phyloP scores from a whole-genome alignment of 2,888 invertebrate species.

The Mythimna pallens region DNA sequence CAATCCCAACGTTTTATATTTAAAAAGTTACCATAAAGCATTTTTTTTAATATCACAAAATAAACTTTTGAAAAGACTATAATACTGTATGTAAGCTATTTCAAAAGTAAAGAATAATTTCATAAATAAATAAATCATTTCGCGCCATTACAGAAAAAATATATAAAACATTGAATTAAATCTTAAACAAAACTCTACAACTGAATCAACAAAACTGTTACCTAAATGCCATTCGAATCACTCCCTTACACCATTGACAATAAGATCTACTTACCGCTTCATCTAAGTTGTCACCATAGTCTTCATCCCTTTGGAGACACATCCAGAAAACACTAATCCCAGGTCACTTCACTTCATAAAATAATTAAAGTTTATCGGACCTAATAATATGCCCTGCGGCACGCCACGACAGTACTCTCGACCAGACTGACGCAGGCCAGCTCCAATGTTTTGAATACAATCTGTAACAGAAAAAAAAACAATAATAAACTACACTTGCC shows the following conservation, averaged over 20 bases:
- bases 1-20: too few relatives aligned
- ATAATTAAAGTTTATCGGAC: slow-evolving; percentile 67
- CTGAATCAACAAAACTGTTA: not conserved
- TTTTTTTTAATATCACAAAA: too few relatives aligned
- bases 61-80: too few relatives aligned
- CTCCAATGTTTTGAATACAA: slow-evolving; percentile 88
- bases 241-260: slow-evolving; percentile 1
- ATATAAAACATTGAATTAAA: not conserved
- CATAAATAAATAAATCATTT: not conserved
- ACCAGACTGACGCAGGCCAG: slow-evolving; percentile 80
- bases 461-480: slow-evolving; percentile 89
- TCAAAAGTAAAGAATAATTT: too few relatives aligned
- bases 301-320: slow-evolving; percentile 88
- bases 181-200: not conserved
- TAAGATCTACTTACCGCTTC: slow-evolving; percentile 81
- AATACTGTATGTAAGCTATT: too few relatives aligned
- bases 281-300: slow-evolving; percentile 81
- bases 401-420: slow-evolving; percentile 78
- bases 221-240: not conserved
- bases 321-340: slow-evolving; percentile 82
- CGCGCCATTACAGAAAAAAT: not conserved
- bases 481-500: slow-evolving; percentile 85
- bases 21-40: too few relatives aligned
- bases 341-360: slow-evolving; percentile 72
- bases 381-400: slow-evolving; percentile 79